These are phyloP conservation scores for Lacerta viridis DNA, from an alignment of 2,797 vertebrate species.

Conservation along the genomic window DNA sequence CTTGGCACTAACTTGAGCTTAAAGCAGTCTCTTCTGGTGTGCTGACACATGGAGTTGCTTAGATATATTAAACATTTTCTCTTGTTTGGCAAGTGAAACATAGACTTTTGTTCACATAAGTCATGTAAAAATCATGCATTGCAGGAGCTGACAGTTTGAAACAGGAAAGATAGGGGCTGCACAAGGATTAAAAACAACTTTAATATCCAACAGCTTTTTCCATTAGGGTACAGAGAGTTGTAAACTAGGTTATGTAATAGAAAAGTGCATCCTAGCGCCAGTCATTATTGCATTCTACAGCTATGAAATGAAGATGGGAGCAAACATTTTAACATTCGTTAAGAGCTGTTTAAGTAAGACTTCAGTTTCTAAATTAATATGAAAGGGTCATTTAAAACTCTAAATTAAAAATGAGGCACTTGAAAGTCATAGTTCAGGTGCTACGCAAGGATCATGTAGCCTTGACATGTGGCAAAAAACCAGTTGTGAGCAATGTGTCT, in stretches of 20 bases:
- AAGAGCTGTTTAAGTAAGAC: not conserved
- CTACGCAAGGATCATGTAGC: not conserved
- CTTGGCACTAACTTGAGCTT: constrained; percentile 81
- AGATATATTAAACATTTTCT: constrained; percentile 78
- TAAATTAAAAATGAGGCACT: constrained; percentile 9
- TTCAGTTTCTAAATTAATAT: constrained; percentile 4
- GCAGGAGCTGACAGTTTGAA: constrained; percentile 67
- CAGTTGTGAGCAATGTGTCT: not conserved
- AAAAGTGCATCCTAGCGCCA: not conserved
- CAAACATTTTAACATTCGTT: constrained; percentile 24
- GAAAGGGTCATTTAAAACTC: not conserved
- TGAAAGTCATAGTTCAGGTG: not conserved
- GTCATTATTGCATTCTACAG: constrained; percentile 38
- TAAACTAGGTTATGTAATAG: constrained; percentile 39
- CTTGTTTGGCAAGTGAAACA: constrained; percentile 76
- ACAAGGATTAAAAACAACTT: constrained; percentile 54
- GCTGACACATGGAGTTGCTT: constrained; percentile 84
- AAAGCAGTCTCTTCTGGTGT: constrained; percentile 77
- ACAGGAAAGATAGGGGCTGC: constrained; percentile 69
- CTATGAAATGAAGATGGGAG: constrained; percentile 12
- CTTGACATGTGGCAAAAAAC: constrained; percentile 10
- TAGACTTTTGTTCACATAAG: constrained; percentile 74
- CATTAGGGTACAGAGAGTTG: constrained; percentile 30
- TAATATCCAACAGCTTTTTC: constrained; percentile 45
- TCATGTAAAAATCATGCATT: constrained; percentile 70